Base-by-base conservation (phyloP, 2,113 vertebrate species). In the Colaptes auratus region DNA sequence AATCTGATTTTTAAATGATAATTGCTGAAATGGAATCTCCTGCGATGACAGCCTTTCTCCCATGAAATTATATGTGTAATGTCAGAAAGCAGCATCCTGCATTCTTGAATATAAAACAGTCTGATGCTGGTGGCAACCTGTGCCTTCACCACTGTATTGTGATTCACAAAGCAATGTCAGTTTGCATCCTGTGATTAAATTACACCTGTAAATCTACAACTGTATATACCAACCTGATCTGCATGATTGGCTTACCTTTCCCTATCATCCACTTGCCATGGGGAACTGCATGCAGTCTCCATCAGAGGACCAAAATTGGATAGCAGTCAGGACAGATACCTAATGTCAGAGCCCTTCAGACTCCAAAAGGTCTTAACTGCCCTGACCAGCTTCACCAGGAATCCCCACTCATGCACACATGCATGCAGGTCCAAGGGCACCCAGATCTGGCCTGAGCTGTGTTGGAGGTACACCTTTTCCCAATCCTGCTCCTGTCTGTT, bases 401-500 rank as follows among this genome's bases (percentile, higher is more conserved):
- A 28, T 15, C 3, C 10, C 9, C 30, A 44, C 4, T 3, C 0
- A 1, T 16, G 18, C 16, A 27, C 3, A 4, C 13, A 11, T 12
- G 15, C 13, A 39, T 6, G 2, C 6, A 12, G 15, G 6, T 44
- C 61, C 3, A 5, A 11, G 6, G 6, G 1, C 17, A 67, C 7
- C 24, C 17, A 17, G 19, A 56, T 2, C 16, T 33, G 9, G 11
- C 16, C 65, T 18, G 58, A 83, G 50, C 27, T 50, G 15, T 28
- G 18, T 6, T 48, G 33, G 31, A 74, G 6, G 17, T 33, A 33
- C 19, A 67, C 1, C 6, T n/a, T 9, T 61, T 69, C 28, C 31
- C 67, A 33, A 15, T 15, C 23, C 50, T 52, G 24, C 9, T 70
- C 31, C 73, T 83, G 39, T 6, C 5, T 42, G 25, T 21, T 60